Evolutionary conservation across 2,113 vertebrate genomes (phyloP).

Genomic region (Megatriorchis doriae): DNA sequence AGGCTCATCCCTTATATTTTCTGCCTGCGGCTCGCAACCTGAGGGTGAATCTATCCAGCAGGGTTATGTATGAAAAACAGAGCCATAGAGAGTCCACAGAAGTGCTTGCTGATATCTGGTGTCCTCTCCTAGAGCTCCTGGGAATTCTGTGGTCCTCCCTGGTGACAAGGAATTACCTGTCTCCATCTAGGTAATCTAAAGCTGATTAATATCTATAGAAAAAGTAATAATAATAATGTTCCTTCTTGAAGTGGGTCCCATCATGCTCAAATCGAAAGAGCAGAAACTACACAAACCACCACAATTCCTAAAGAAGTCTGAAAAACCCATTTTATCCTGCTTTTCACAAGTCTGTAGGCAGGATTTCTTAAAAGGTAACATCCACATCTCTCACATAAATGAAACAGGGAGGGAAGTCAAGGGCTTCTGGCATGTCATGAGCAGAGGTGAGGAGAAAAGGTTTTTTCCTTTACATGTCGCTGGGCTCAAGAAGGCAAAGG

Average conservation of each 20-base stretch:
- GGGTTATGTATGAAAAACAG: background rate
- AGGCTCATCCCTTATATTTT: background rate
- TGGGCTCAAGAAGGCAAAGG: background rate
- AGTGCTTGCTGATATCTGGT: background rate
- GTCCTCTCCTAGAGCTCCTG: background rate
- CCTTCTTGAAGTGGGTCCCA: background rate
- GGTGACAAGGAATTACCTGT: background rate
- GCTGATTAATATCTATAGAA: background rate
- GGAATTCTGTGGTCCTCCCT: background rate
- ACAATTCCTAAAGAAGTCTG: background rate
- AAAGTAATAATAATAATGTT: background rate
- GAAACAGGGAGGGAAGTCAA: background rate
- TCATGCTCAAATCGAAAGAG: background rate
- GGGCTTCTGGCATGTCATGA: background rate
- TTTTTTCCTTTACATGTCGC: background rate
- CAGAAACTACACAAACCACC: background rate
- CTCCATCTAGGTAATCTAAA: background rate
- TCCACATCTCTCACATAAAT: background rate
- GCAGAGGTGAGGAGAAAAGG: background rate
- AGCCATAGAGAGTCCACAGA: background rate
- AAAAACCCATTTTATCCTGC: background rate
- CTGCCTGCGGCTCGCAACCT: background rate
- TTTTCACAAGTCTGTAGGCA: background rate
- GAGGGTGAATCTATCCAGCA: background rate
- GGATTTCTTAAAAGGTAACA: background rate